Evolutionary conservation across 1,140 invertebrate species (phyloP).

Genomic region (Brachionus manjavacas): DNA sequence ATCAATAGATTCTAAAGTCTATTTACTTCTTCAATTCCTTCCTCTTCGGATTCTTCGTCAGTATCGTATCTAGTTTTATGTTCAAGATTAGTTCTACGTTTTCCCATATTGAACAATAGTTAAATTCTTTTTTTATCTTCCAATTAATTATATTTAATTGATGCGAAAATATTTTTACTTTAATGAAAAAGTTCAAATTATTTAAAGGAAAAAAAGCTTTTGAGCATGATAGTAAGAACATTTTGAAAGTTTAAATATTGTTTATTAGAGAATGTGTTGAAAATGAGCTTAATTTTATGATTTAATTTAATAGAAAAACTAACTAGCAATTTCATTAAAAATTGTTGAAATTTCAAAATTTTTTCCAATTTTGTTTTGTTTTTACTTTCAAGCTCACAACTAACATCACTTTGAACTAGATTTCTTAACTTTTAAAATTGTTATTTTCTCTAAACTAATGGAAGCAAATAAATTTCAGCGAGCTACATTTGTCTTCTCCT

Average conservation of each 20-base stretch:
- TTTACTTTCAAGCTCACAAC: background rate
- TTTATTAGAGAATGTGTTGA: background rate
- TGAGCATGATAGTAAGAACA: background rate
- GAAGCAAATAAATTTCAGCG: too few relatives aligned
- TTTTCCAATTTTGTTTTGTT: background rate
- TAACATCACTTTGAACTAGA: background rate
- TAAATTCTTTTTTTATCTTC: background rate
- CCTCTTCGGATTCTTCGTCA: background rate
- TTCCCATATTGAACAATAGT: constrained; percentile 9
- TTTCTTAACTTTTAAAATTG: background rate
- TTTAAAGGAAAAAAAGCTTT: background rate
- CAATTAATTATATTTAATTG: background rate
- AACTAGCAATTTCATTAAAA: background rate
- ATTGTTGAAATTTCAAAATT: background rate
- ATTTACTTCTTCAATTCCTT: constrained; percentile 10
- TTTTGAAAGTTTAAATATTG: background rate
- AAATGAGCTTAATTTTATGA: background rate
- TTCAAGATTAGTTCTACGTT: background rate
- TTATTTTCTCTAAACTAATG: too few relatives aligned
- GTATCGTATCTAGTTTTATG: background rate
- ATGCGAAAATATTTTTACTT: background rate
- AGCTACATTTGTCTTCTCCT: too few relatives aligned
- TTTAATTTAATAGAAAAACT: background rate
- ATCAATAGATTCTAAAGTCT: background rate
- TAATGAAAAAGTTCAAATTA: background rate